Evolutionary conservation across 2,888 invertebrate species (phyloP).

Genomic region (Axea sp.): DNA sequence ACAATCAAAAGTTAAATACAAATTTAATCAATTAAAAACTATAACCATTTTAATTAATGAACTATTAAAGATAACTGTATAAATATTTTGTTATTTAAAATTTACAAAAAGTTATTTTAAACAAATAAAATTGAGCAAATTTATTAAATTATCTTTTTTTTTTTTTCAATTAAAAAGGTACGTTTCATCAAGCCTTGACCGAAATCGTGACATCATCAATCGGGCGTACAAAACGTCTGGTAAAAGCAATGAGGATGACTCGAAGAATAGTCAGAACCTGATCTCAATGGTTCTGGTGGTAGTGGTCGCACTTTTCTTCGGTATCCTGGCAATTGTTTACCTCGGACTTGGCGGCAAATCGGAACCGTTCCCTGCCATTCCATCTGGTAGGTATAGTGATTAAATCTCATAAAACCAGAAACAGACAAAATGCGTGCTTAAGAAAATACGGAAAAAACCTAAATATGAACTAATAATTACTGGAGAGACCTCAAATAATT

Average conservation of each 20-base stretch:
- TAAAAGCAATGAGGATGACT: constrained; percentile 69
- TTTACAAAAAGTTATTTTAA: no score
- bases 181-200: constrained; percentile 68
- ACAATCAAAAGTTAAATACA: no score
- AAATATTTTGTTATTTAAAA: no score
- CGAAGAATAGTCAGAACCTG: constrained; percentile 76
- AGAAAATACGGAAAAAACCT: neutral
- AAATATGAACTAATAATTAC: neutral
- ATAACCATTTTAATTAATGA: no score
- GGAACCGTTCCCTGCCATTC: constrained; percentile 73
- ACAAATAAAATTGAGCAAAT: no score
- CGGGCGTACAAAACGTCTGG: constrained; percentile 69
- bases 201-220: constrained; percentile 69
- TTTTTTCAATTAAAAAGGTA: constrained; percentile 68
- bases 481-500: neutral
- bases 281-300: constrained; percentile 78
- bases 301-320: constrained; percentile 78
- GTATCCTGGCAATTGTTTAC: constrained; percentile 77
- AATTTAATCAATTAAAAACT: no score
- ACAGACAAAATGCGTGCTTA: neutral
- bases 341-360: constrained; percentile 78
- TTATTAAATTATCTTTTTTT: no score
- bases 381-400: constrained; percentile 76
- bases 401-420: constrained; percentile 56
- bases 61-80: no score